phyloP scores from a whole-genome alignment of 2,797 vertebrate genomes.

The Limnodromus scolopaceus region DNA sequence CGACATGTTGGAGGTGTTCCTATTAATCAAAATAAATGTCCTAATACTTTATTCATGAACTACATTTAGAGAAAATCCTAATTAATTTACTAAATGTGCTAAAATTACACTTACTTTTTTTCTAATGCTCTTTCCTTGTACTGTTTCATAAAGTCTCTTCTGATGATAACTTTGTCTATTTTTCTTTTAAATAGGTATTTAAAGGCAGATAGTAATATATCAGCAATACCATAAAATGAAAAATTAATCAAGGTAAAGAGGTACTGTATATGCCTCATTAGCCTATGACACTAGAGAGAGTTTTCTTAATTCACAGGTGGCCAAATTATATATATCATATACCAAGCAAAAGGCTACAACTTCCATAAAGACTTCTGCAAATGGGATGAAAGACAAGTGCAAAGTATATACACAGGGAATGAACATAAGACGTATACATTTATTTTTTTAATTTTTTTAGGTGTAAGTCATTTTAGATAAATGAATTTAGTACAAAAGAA shows the following conservation, averaged over 20 bases:
- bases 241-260: neutral
- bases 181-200: slow-evolving; percentile 43
- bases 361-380: neutral
- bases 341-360: neutral
- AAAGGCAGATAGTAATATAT: neutral
- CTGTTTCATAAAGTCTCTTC: slow-evolving; percentile 17
- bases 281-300: neutral
- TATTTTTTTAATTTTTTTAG: neutral
- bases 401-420: neutral
- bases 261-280: neutral
- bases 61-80: slow-evolving; percentile 30
- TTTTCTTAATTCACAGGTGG: neutral
- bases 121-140: neutral
- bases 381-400: neutral
- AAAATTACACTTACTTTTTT: slow-evolving; percentile 13
- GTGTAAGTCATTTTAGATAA: neutral
- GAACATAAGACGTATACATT: neutral
- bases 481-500: neutral
- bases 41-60: slow-evolving; percentile 35
- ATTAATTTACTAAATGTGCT: slow-evolving; percentile 15
- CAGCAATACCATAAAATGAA: neutral
- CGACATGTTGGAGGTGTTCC: neutral
- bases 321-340: neutral
- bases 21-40: slow-evolving; percentile 32
- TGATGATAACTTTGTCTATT: slow-evolving; percentile 34